Evolutionary conservation across 2,797 vertebrate species (phyloP).

Genomic region (Philypnodon macrostomus): DNA sequence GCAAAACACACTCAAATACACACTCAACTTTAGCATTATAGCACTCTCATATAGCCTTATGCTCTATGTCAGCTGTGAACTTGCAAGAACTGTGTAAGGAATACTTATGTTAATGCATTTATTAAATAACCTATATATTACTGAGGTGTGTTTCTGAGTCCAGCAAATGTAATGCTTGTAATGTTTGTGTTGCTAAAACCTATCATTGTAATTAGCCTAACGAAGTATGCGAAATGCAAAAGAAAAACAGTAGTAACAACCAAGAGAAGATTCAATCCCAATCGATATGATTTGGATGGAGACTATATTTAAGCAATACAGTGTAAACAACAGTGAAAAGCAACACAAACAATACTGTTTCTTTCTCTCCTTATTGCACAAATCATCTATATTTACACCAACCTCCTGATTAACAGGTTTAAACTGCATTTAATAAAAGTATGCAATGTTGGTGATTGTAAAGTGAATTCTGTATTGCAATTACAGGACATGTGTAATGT

Average conservation of each 20-base stretch:
- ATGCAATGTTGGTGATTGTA: constrained; percentile 27
- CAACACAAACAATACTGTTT: constrained; percentile 56
- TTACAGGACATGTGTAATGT: constrained; percentile 17
- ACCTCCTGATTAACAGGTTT: constrained; percentile 62
- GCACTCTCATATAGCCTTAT: not conserved
- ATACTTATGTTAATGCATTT: no score
- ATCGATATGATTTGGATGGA: constrained; percentile 40
- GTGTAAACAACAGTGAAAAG: constrained; percentile 61
- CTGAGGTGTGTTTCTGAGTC: no score
- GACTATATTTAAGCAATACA: constrained; percentile 56
- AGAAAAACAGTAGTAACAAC: constrained; percentile 26
- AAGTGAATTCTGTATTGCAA: constrained; percentile 41
- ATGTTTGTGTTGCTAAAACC: no score
- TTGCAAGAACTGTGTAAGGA: no score
- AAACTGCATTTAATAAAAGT: constrained; percentile 36
- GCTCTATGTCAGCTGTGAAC: no score
- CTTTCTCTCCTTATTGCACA: constrained; percentile 61
- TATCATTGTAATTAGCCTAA: no score
- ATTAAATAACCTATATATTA: no score
- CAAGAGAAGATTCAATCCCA: constrained; percentile 31
- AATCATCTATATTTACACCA: constrained; percentile 44
- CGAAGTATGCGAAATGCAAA: no score
- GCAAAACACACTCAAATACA: no score
- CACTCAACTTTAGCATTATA: no score
- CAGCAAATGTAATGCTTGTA: no score